phyloP scores from a whole-genome alignment of 2,113 vertebrate species.

The Mirza zaza region DNA sequence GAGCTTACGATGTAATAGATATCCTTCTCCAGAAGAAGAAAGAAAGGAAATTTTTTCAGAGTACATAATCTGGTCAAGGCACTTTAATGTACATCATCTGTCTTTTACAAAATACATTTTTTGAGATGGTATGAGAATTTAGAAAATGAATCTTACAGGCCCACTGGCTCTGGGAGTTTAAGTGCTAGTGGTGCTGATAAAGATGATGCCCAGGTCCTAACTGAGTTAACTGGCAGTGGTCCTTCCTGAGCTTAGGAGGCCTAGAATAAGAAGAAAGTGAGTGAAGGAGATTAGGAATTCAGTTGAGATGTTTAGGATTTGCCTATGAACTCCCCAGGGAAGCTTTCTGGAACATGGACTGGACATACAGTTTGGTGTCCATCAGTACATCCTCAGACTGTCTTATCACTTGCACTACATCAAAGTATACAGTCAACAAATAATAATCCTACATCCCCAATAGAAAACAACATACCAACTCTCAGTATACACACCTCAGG shows the following conservation, averaged over 20 bases:
- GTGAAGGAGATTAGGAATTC: background rate
- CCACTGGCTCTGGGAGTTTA: background rate
- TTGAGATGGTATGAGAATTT: background rate
- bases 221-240: background rate
- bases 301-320: background rate
- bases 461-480: background rate
- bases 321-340: background rate
- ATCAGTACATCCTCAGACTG: background rate
- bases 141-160: background rate
- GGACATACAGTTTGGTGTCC: background rate
- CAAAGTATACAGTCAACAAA: background rate
- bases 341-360: background rate
- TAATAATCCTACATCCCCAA: background rate
- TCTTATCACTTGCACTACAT: background rate
- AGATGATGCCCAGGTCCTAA: background rate
- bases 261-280: background rate
- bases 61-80: background rate
- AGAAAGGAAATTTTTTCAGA: background rate
- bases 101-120: background rate
- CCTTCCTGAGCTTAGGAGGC: background rate
- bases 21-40: background rate
- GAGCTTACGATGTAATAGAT: background rate
- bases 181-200: background rate
- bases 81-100: background rate
- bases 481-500: conserved; percentile 50